Base-by-base conservation (phyloP, 2,113 vertebrate species). In the Pontoporia blainvillei region DNA sequence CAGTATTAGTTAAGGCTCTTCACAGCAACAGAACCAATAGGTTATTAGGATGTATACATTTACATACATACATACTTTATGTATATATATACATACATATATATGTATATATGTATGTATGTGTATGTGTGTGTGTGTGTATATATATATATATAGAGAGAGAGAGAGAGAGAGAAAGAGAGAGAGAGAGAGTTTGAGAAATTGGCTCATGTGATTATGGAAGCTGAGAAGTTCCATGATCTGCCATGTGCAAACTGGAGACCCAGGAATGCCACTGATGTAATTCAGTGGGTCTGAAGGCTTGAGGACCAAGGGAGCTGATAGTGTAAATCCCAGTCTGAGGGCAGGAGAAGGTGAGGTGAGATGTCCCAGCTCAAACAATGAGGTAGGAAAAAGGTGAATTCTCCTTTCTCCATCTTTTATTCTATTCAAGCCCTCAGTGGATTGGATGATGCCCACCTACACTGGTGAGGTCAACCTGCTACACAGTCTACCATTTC, bases 41-140 rank as follows among this genome's bases (percentile, higher is more conserved):
- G 2, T 36, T 69, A 61, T 66, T 59, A 59, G n/a, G 41, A 72
- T 57, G 66, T 41, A 64, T 34, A 64, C 27, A 21, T 36, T 57
- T 57, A 12, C 1, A 39, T 49, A 29, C 21, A 21, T n/a, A 62
- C 14, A 39, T 20, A 64, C 17, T 2, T 46, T 8, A 34, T 1
- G 20, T 8, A 14, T 25, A 17, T 44, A 31, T 34, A 61, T n/a
- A 13, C 20, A 2, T 36, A 6, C 27, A 0, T 29, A 64, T 2
- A 31, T 54, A 36, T 5, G 8, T 1, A 23, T 3, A 18, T 17
- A 3, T 25, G 14, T 25, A 46, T 46, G 3, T 27, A 2, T 29
- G 5, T 36, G 0, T 67, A 0, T 21, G 10, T 86, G 0, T 15
- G 27, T 44, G 31, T 59, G 5, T 23, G 8, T 39, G 41, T 46